Evolutionary conservation across 2,797 vertebrate species (phyloP).

Genomic region (Erethizon dorsatum): DNA sequence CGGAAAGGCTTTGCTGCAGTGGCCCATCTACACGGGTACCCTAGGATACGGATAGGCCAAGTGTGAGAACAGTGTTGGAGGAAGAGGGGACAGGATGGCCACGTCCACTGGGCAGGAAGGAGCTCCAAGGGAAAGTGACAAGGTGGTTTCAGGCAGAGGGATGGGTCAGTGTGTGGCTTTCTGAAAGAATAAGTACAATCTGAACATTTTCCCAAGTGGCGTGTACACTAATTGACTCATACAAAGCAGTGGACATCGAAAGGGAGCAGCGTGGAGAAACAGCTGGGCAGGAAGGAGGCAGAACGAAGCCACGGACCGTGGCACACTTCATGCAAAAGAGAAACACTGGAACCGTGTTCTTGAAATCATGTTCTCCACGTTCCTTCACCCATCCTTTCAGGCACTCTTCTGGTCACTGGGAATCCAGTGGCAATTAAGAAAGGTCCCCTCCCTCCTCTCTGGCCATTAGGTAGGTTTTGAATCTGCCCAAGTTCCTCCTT

Average conservation of each 20-base stretch:
- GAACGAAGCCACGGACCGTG: not conserved
- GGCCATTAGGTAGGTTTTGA: not conserved
- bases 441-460: not conserved
- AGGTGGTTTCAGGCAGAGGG: not conserved
- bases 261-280: not conserved
- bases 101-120: not conserved
- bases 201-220: not conserved
- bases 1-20: not conserved
- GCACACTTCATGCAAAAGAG: not conserved
- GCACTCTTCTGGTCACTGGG: not conserved
- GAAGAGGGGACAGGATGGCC: not conserved
- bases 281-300: not conserved
- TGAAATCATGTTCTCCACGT: not conserved
- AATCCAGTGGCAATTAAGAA: not conserved
- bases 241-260: not conserved
- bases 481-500: not conserved
- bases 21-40: not conserved
- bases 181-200: not conserved
- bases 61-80: not conserved
- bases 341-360: not conserved
- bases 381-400: not conserved
- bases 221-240: not conserved
- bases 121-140: not conserved
- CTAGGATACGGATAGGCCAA: not conserved
- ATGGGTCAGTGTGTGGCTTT: not conserved